Evolutionary conservation across 1,140 invertebrate species (phyloP).

Genomic region (Bathynomus jamesi): DNA sequence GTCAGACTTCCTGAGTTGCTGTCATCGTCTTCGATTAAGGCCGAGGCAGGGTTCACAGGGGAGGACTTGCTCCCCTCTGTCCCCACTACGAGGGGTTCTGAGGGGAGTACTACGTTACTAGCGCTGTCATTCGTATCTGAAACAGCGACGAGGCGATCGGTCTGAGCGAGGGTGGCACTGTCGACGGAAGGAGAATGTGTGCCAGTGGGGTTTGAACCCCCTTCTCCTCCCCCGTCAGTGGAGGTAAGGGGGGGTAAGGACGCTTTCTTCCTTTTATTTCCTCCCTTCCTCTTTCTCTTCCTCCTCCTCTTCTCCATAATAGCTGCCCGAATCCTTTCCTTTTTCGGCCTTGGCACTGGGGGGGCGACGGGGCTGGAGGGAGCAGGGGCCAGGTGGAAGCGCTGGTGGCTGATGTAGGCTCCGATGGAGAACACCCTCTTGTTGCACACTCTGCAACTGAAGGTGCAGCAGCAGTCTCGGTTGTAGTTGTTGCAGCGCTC

Average conservation of each 20-base stretch:
- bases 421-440: constrained; percentile 15
- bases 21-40: background rate
- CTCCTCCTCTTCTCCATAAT: constrained; percentile 13
- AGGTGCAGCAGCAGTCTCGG: constrained; percentile 19
- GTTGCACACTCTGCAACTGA: constrained; percentile 12
- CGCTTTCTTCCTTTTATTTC: too few relatives aligned
- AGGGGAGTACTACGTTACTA: too few relatives aligned
- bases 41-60: background rate
- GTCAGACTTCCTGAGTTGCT: background rate
- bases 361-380: background rate
- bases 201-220: too few relatives aligned
- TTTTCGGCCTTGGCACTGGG: constrained; percentile 3
- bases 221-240: too few relatives aligned
- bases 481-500: constrained; percentile 13
- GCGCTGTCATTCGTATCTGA: too few relatives aligned
- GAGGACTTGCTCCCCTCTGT: background rate
- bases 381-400: background rate
- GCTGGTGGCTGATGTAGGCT: constrained; percentile 11
- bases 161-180: too few relatives aligned
- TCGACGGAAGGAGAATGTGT: too few relatives aligned
- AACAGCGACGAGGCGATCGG: too few relatives aligned
- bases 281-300: background rate
- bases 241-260: too few relatives aligned
- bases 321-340: constrained; percentile 4
- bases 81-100: too few relatives aligned